Percentiles rank a stretch among this genome's conserved stretches.
Conservation (phyloP, 2,888 invertebrate genomes). For the Monochamus alternatus region DNA sequence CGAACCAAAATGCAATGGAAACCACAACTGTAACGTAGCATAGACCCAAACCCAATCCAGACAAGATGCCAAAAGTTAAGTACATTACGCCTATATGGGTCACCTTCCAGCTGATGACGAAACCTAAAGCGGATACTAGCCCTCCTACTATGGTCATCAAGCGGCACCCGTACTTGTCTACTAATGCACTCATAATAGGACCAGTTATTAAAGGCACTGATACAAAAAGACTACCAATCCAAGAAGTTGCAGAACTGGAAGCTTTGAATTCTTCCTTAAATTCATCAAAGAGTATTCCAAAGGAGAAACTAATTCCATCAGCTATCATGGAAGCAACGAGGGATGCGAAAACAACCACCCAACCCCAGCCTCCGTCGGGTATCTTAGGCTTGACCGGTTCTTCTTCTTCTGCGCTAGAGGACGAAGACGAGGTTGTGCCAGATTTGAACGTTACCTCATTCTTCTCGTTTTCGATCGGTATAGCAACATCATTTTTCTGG, state of each 20-base stretch:
- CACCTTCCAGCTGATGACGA: conserved; percentile 82
- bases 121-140: conserved; percentile 82
- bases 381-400: conserved; percentile 76
- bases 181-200: conserved; percentile 84
- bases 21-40: conserved; percentile 94
- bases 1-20: conserved; percentile 94
- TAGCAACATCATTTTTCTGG: conserved; percentile 35
- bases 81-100: conserved; percentile 85
- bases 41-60: conserved; percentile 87
- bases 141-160: conserved; percentile 76
- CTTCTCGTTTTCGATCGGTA: conserved; percentile 47
- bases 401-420: conserved; percentile 38
- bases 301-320: conserved; percentile 94
- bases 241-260: conserved; percentile 87
- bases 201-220: conserved; percentile 86
- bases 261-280: conserved; percentile 88
- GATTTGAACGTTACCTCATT: conserved; percentile 54
- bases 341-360: conserved; percentile 91
- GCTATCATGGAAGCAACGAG: conserved; percentile 91
- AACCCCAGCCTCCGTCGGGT: conserved; percentile 91
- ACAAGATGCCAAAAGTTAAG: conserved; percentile 88
- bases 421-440: conserved; percentile 41
- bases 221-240: conserved; percentile 63
- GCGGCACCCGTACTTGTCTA: conserved; percentile 84
- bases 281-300: conserved; percentile 90